Percentiles rank a stretch among this genome's conserved stretches.
phyloP scores from a whole-genome alignment of 64 coral and sea anemone genomes.

The Pachyseris speciosa region DNA sequence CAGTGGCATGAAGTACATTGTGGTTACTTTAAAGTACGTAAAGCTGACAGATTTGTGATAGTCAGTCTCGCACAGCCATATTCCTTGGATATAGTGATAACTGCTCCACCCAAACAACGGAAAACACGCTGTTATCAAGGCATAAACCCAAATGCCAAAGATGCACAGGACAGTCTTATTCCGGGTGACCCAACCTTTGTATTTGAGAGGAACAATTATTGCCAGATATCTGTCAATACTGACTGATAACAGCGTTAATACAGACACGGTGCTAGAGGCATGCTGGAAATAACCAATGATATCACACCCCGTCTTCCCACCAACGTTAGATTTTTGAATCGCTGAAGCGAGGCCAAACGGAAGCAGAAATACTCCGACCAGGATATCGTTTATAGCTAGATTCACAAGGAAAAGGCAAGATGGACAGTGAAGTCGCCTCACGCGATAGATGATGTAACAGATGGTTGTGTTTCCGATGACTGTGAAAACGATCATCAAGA shows the following conservation, averaged over 20 bases:
- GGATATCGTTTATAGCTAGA: conserved; percentile 79
- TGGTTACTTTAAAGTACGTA: conserved; percentile 82
- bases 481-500: conserved; percentile 50
- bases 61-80: conserved; percentile 89
- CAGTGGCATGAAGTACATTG: conserved; percentile 73
- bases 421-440: conserved; percentile 71
- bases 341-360: conserved; percentile 75
- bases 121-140: conserved; percentile 70
- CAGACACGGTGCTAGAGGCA: conserved; percentile 69
- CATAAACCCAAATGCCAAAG: conserved; percentile 66
- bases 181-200: conserved; percentile 76
- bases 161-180: conserved; percentile 62
- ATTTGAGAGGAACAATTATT: conserved; percentile 78
- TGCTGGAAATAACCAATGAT: conserved; percentile 85
- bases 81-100: conserved; percentile 53
- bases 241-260: conserved; percentile 82
- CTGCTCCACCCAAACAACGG: conserved; percentile 75
- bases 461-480: conserved; percentile 71
- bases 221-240: conserved; percentile 91
- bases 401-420: conserved; percentile 82
- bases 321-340: conserved; percentile 11
- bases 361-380: conserved; percentile 72
- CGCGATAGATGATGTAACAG: conserved; percentile 72
- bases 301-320: conserved; percentile 39
- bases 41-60: conserved; percentile 50